Conservation (phyloP, 2,888 invertebrate genomes). For the Aquatica leii region DNA sequence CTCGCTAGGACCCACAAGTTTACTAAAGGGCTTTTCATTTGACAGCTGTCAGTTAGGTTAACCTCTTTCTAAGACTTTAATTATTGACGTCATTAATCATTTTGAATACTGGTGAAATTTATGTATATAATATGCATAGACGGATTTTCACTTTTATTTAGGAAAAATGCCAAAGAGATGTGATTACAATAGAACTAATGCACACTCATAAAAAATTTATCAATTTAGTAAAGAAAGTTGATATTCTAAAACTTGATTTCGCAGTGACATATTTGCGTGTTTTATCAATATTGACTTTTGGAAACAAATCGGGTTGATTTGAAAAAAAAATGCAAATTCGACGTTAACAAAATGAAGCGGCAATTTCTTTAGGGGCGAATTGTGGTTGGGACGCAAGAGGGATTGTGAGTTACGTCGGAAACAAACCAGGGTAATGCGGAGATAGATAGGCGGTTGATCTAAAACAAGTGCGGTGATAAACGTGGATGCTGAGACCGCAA, state of each 20-base stretch:
- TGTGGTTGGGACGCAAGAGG: conserved; percentile 19
- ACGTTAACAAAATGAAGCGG: conserved; percentile 36
- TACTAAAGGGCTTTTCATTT: no score
- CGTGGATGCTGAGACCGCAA: conserved; percentile 57
- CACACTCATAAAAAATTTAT: not conserved
- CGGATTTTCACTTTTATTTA: no score
- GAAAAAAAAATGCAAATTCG: conserved; percentile 30
- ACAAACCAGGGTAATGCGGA: conserved; percentile 44
- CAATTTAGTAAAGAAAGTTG: conserved; percentile 2
- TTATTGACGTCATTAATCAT: no score
- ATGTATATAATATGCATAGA: no score
- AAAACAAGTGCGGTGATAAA: conserved; percentile 60
- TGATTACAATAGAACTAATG: not conserved
- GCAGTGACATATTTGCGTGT: conserved; percentile 6
- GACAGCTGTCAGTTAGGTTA: no score
- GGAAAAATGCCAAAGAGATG: no score
- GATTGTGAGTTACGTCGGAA: conserved; percentile 34
- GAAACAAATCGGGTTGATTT: conserved; percentile 2
- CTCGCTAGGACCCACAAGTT: no score
- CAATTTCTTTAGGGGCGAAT: conserved; percentile 34
- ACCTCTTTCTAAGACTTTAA: no score
- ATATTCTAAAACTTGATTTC: not conserved
- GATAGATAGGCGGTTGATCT: conserved; percentile 60
- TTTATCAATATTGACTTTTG: conserved; percentile 10
- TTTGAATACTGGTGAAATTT: no score